Conservation (phyloP, 2,797 vertebrate genomes). For the Darevskia nairensis region DNA sequence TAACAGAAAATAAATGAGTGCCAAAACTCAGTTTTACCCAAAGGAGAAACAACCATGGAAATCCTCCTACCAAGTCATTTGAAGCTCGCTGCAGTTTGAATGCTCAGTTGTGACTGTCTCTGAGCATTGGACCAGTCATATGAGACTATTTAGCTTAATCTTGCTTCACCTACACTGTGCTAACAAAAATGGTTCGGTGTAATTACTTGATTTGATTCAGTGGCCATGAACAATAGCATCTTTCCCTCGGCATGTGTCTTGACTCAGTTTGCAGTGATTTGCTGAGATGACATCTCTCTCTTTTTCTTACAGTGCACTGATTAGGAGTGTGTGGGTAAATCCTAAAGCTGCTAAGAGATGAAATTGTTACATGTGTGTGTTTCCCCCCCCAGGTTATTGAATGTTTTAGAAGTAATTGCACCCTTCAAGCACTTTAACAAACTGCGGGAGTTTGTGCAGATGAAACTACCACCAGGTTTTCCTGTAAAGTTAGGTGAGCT, state of each 20-base stretch:
- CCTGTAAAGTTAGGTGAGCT: conserved; percentile 96
- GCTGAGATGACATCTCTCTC: background rate
- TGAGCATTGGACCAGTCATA: background rate
- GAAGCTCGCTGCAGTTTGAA: background rate
- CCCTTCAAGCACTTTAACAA: conserved; percentile 99
- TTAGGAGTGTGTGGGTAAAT: background rate
- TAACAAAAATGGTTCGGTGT: background rate
- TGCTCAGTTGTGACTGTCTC: too few species aligned
- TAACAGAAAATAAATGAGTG: background rate
- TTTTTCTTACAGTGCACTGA: background rate
- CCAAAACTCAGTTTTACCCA: background rate
- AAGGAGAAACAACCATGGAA: background rate
- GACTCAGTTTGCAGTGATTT: background rate
- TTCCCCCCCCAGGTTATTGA: conserved; percentile 88
- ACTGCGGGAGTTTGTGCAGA: conserved; percentile 99
- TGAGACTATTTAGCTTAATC: background rate
- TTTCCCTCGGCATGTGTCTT: background rate
- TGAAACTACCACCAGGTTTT: conserved; percentile 99
- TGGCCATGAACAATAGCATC: background rate
- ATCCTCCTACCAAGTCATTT: background rate
- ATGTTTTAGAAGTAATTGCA: conserved; percentile 98
- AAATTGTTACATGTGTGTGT: background rate
- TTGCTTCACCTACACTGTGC: background rate
- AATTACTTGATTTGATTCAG: background rate
- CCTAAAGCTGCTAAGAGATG: background rate